phyloP scores from a whole-genome alignment of 2,888 invertebrate genomes.

The Magallana nippona region DNA sequence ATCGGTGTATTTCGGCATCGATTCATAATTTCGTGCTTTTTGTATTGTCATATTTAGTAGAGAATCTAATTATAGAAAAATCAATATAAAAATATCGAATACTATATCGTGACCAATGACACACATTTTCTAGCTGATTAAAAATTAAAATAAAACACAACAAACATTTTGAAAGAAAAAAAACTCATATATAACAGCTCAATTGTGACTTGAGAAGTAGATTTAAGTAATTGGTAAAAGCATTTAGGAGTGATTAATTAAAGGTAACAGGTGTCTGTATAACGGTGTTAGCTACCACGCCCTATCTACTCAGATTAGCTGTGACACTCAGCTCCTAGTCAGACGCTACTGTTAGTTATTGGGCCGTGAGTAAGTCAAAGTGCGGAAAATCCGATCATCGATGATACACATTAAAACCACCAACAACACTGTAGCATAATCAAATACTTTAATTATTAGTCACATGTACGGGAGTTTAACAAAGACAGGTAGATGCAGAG shows the following conservation, averaged over 20 bases:
- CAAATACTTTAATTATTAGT: constrained; percentile 11
- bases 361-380: background rate
- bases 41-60: too few relatives aligned
- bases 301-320: background rate
- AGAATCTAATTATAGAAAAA: too few relatives aligned
- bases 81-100: too few relatives aligned
- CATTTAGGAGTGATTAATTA: background rate
- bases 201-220: too few relatives aligned
- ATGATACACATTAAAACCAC: background rate
- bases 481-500: constrained; percentile 12
- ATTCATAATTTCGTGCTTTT: too few relatives aligned
- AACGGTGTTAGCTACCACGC: background rate
- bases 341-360: background rate
- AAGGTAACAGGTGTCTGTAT: background rate
- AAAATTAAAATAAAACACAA: too few relatives aligned
- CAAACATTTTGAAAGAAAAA: too few relatives aligned
- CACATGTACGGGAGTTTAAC: background rate
- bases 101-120: too few relatives aligned
- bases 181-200: too few relatives aligned
- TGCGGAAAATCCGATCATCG: background rate
- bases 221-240: too few relatives aligned
- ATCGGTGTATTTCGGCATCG: too few relatives aligned
- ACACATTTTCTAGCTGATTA: too few relatives aligned
- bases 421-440: background rate
- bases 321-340: background rate